Evolutionary conservation across 1,140 invertebrate genomes (phyloP).

Genomic region (Drosophila truncata): DNA sequence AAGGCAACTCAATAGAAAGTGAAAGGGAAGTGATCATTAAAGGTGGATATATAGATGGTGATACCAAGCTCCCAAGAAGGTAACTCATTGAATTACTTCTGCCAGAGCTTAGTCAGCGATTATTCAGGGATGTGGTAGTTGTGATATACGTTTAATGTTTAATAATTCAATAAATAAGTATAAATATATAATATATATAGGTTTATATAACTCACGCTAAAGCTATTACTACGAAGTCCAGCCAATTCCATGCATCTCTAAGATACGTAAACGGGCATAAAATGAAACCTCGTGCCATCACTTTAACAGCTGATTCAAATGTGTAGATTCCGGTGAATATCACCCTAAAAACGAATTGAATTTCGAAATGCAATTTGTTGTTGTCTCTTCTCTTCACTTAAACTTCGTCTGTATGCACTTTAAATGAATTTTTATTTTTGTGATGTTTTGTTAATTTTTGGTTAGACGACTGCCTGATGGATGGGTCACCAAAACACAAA

Average conservation of each 20-base stretch:
- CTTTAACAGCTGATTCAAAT: slow-evolving; percentile 99
- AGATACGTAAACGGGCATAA: slow-evolving; percentile 99
- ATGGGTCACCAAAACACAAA: slow-evolving; percentile 37
- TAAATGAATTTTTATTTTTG: slow-evolving; percentile 11
- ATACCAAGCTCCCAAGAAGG: slow-evolving; percentile 1
- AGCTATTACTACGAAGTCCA: slow-evolving; percentile 99
- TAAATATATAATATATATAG: slow-evolving; percentile 40
- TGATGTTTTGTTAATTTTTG: slow-evolving; percentile 21
- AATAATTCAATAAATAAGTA: slow-evolving; percentile 42
- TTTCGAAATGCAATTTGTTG: slow-evolving; percentile 82
- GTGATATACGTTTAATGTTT: slow-evolving; percentile 21
- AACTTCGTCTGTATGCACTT: slow-evolving; percentile 37
- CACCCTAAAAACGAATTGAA: slow-evolving; percentile 91
- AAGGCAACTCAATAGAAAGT: slow-evolving; percentile 39
- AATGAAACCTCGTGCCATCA: slow-evolving; percentile 99
- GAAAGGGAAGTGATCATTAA: slow-evolving; percentile 17
- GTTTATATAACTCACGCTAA: slow-evolving; percentile 96
- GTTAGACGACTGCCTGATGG: slow-evolving; percentile 42
- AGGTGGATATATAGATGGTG: slow-evolving; percentile 17
- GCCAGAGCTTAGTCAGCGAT: background rate
- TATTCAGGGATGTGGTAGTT: background rate
- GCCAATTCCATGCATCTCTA: slow-evolving; percentile 99
- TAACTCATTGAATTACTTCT: background rate
- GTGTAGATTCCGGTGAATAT: slow-evolving; percentile 99
- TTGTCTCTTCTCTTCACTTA: slow-evolving; percentile 49